Base-by-base conservation (phyloP, 2,113 vertebrate species). In the Puntigrus tetrazona region DNA sequence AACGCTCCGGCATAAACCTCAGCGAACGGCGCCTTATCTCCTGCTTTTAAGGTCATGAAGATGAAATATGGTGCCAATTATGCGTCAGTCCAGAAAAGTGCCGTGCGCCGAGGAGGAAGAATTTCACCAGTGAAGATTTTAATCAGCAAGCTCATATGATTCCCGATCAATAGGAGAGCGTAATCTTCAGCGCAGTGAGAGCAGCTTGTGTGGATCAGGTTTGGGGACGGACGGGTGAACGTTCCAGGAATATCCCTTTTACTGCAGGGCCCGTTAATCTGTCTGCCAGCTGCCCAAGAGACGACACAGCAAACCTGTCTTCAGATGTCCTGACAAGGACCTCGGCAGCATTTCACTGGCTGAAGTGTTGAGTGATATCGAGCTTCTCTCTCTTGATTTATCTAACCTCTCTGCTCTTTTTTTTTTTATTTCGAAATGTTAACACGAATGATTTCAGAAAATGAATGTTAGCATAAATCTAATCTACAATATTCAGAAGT, bases 201-300 rank as follows among this genome's bases (percentile, higher is more conserved):
- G 27, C 22, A 47, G 57, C 29, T 41, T 63, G 67, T 36, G 50
- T 27, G 86, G 81, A 89, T 84, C 86, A 84, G 29, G 55, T 52
- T 7, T 65, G 7, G 11, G 75, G 63, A 85, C 14, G 36, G 67
- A 78, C 29, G 25, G 83, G 59, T 20, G 74, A 81, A 79, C 31
- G 69, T 34, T 72, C 78, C 70, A 27, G 76, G 69, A 87, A 77
- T 74, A 86, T 36, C 75, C 65, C 63, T 87, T 65, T 76, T 77
- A 84, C 75, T 79, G 22, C n/a, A 41, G 65, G 65, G 69, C n/a
- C 47, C 41, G 25, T 70, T 89, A 87, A 88, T 88, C 87, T 69
- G 78, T 76, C 85, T 78, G 80, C 31, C 84, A 89, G 85, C 85
- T 90, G 85, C 78, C 72, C 80, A 55, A 41, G 47, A 77, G 69